phyloP scores from a whole-genome alignment of 2,797 vertebrate genomes.

The Pangasius sanitwongsei region DNA sequence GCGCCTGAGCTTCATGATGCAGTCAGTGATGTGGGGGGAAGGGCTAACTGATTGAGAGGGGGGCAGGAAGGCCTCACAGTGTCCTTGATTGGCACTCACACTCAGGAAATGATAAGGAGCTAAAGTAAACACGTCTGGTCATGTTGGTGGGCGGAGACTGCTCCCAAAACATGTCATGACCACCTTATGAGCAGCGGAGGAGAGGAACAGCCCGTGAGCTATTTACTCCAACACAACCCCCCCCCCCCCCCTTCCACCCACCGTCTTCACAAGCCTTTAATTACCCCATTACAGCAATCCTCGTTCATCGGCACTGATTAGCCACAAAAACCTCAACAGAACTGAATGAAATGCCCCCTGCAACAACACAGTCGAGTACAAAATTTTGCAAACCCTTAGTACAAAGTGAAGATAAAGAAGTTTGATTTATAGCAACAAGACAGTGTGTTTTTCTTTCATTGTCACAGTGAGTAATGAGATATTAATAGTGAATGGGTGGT shows the following conservation, averaged over 20 bases:
- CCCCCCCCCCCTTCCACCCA: not conserved
- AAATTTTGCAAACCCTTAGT: not conserved
- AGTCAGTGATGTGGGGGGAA: slow-evolving; percentile 31
- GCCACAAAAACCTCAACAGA: slow-evolving; percentile 15
- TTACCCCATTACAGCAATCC: slow-evolving; percentile 31
- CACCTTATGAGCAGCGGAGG: slow-evolving; percentile 33
- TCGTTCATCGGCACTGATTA: slow-evolving; percentile 24
- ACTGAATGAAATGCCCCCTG: not conserved
- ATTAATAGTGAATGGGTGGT: not conserved
- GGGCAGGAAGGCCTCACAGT: slow-evolving; percentile 37
- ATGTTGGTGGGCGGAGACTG: slow-evolving; percentile 40
- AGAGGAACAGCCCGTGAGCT: slow-evolving; percentile 43
- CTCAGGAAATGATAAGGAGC: slow-evolving; percentile 53
- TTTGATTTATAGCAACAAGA: not conserved
- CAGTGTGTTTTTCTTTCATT: not conserved
- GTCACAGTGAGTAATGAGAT: not conserved
- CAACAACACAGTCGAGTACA: not conserved
- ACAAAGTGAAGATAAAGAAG: not conserved
- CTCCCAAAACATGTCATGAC: slow-evolving; percentile 40
- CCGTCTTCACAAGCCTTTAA: slow-evolving; percentile 26
- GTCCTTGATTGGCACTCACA: slow-evolving; percentile 53
- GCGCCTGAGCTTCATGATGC: not conserved
- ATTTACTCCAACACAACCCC: slow-evolving; percentile 35
- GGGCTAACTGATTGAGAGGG: slow-evolving; percentile 20
- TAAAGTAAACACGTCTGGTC: slow-evolving; percentile 58